phyloP scores from a whole-genome alignment of 2,888 invertebrate genomes.

The Parnassius orleans region DNA sequence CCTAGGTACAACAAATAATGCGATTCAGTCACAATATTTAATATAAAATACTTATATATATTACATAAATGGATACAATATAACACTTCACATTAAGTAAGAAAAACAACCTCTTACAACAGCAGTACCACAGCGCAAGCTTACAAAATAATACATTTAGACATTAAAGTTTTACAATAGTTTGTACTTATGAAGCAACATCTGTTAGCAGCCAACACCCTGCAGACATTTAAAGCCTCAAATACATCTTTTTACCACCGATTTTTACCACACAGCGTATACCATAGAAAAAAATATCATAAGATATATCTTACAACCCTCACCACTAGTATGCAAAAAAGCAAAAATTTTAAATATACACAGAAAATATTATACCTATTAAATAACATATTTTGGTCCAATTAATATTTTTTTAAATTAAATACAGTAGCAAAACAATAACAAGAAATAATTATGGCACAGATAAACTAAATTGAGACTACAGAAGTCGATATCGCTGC shows the following conservation, averaged over 20 bases:
- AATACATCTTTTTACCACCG: slow-evolving; percentile 42
- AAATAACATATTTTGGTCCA: no score
- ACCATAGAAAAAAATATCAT: slow-evolving; percentile 21
- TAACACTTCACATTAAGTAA: slow-evolving; percentile 40
- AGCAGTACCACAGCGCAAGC: slow-evolving; percentile 67
- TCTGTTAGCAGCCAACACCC: slow-evolving; percentile 74
- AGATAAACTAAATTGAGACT: no score
- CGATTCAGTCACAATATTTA: slow-evolving; percentile 27
- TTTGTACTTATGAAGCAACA: slow-evolving; percentile 43
- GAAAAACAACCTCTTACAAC: slow-evolving; percentile 43
- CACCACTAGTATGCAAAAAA: slow-evolving; percentile 13
- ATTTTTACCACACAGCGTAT: slow-evolving; percentile 70
- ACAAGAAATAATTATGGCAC: no score
- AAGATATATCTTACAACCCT: not conserved
- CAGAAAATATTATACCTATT: no score
- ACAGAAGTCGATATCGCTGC: slow-evolving; percentile 53
- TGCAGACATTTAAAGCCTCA: slow-evolving; percentile 78
- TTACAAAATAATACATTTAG: slow-evolving; percentile 51
- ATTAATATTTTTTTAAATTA: no score
- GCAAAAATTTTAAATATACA: no score
- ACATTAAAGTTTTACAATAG: slow-evolving; percentile 31
- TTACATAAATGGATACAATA: slow-evolving; percentile 35
- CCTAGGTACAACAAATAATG: slow-evolving; percentile 19
- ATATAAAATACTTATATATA: slow-evolving; percentile 23
- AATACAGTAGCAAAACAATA: no score